Base-by-base conservation (phyloP, 1,140 invertebrate genomes). In the Drosophila novamexicana region DNA sequence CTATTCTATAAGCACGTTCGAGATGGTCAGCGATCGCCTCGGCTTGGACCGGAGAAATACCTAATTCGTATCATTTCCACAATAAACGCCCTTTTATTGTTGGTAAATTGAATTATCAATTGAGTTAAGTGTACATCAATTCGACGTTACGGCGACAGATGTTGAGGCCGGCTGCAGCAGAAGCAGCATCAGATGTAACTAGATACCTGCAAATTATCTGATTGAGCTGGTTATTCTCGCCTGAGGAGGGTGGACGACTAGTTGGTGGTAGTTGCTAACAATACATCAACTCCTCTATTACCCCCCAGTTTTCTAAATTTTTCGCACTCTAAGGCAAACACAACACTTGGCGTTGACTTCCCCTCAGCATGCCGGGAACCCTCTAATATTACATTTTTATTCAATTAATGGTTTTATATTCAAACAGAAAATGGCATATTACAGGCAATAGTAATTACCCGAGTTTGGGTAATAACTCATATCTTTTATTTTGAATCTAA, bases 201-300 rank as follows among this genome's bases (percentile, higher is more conserved):
- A 76, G 77, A 79, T 76, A 79, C 77, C 73, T 72, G 73, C 73
- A 58, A 66, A 79, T 79, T 79, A 79, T 78, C 56, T 71, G 56
- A 71, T 70, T 78, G 42, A 61, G 61, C 44, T 75, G 72, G 66
- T 75, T 78, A 78, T 70, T 56, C 40, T 62, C 45, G 42, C 54
- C 62, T n/a, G 1, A 9, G 16, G 7, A 36, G 44, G 56, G 32
- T 70, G 52, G 37, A 50, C 34, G 1, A 14, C 29, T 39, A 40
- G 36, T 8, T 36, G 54, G 14, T 44, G 32, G 22, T 61, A 54
- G 50, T 36, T 68, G 29, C 32, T n/a, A 22, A 14, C 10, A 49
- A 7, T 32, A 29, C 47, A 68, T n/a, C 32, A n/a, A 49, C 14
- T 39, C n/a, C 29, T 29, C 32, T 12, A 42, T 14, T 45, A 9